phyloP scores from a whole-genome alignment of 37 sponge, comb jelly and placozoan species.

The Hexactinellida sp. region DNA sequence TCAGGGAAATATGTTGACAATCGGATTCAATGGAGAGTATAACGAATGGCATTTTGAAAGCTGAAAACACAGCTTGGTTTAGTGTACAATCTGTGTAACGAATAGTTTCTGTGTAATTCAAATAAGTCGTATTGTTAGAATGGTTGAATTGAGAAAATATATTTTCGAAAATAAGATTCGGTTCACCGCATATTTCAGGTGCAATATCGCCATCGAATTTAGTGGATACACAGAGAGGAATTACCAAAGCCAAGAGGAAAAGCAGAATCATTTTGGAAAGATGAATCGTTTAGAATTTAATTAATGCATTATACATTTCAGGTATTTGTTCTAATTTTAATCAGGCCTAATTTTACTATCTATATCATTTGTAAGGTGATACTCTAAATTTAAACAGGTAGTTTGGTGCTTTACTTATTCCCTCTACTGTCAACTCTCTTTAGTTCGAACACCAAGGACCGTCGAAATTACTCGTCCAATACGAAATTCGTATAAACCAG shows the following conservation, averaged over 20 bases:
- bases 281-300: background rate
- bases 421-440: background rate
- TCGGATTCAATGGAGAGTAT: background rate
- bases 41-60: background rate
- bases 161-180: background rate
- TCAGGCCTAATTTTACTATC: background rate
- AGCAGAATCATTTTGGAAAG: background rate
- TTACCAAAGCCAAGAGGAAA: background rate
- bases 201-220: background rate
- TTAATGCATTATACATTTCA: background rate
- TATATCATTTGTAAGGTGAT: background rate
- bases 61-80: background rate
- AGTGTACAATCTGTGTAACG: background rate
- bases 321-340: background rate
- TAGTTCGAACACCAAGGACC: background rate
- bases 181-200: background rate
- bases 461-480: no score
- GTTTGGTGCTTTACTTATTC: background rate
- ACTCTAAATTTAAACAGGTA: background rate
- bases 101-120: background rate
- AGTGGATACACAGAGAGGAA: background rate
- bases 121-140: background rate
- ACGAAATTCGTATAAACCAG: no score
- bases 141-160: background rate
- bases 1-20: background rate